Evolutionary conservation across 2,888 invertebrate genomes (phyloP).

Genomic region (Frankliniella fusca): DNA sequence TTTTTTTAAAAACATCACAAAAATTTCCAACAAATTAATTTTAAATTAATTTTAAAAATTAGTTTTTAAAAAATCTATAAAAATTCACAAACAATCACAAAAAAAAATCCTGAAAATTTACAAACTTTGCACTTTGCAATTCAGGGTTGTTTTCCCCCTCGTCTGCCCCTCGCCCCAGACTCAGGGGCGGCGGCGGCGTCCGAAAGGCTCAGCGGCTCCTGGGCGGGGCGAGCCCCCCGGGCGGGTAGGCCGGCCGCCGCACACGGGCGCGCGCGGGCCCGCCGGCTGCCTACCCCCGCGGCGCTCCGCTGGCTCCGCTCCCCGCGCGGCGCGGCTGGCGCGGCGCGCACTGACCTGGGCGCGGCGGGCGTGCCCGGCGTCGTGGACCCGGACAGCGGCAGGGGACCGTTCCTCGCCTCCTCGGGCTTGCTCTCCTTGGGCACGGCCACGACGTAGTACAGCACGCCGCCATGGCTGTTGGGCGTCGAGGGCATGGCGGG

Average conservation of each 20-base stretch:
- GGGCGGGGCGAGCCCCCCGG: neutral
- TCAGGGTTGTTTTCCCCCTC: no score
- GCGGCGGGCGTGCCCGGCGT: slow-evolving; percentile 28
- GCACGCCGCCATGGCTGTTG: slow-evolving; percentile 61
- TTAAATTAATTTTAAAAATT: no score
- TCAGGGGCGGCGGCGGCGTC: neutral
- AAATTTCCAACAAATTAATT: no score
- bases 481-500: slow-evolving; percentile 50
- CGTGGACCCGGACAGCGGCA: neutral
- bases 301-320: no score
- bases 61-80: no score
- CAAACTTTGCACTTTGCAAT: no score
- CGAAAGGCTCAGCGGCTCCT: no score
- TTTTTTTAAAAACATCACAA: no score
- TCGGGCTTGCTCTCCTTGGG: slow-evolving; percentile 49
- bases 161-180: no score
- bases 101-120: no score
- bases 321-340: no score
- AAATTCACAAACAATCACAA: no score
- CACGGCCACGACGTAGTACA: slow-evolving; percentile 65
- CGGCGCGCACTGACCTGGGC: slow-evolving; percentile 27
- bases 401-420: slow-evolving; percentile 11
- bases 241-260: neutral
- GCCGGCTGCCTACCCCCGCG: neutral
- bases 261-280: neutral